A percentile compares a stretch with the other conserved stretches of the same genome.
Evolutionary conservation across 1,140 invertebrate genomes (phyloP).

Genomic region (Sipha flava): DNA sequence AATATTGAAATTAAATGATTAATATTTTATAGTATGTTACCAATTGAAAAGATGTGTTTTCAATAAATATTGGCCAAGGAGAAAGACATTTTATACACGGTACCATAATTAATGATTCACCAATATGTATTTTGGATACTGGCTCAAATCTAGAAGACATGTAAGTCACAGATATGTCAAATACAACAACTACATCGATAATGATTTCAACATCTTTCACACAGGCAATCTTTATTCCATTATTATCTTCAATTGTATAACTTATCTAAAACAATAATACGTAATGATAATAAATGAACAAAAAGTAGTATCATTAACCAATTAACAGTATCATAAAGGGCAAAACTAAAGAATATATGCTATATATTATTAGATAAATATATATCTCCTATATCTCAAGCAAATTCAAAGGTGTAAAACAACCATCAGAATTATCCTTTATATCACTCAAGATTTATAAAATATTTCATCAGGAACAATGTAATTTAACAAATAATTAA

Average conservation of each 20-base stretch:
- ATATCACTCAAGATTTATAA: no score
- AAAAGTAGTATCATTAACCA: no score
- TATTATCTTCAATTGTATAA: conserved; percentile 14
- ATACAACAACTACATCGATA: conserved; percentile 58
- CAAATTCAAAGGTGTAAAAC: no score
- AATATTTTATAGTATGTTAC: conserved; percentile 40
- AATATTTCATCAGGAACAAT: no score
- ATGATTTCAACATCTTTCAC: conserved; percentile 54
- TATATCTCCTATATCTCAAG: no score
- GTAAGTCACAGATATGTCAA: conserved; percentile 60
- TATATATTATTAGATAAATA: no score
- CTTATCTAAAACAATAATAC: conserved; percentile 23
- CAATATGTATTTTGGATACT: conserved; percentile 56
- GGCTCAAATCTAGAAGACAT: conserved; percentile 56
- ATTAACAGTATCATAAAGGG: no score
- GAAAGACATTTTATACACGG: conserved; percentile 58
- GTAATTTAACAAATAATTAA: no score
- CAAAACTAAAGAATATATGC: no score
- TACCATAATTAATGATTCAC: conserved; percentile 61
- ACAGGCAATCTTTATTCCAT: conserved; percentile 34
- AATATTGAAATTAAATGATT: neutral
- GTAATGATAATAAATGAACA: neutral
- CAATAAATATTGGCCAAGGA: conserved; percentile 59
- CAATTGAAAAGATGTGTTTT: conserved; percentile 55
- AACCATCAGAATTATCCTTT: no score